Evolutionary conservation across 2,113 vertebrate genomes (phyloP), one percentile per base, ranked within the genome.

Genomic region (Notarius lentiginosus): DNA sequence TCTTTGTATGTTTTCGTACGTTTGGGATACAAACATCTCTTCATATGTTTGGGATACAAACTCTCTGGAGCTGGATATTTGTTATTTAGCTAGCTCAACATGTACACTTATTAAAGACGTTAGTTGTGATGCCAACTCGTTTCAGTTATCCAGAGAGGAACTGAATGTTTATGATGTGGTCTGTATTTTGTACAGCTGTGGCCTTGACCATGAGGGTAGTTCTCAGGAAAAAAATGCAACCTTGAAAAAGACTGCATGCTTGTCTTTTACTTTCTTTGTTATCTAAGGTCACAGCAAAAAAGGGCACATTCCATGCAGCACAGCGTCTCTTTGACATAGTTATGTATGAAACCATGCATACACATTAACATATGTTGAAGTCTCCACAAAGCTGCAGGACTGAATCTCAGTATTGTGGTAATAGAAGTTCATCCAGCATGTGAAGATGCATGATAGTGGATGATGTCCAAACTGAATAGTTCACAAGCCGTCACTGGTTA

Each of bases 231-330:
- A 47, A 73, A 73, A 14, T 30, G 17, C 73, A 65, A 14, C 73
- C 41, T 22, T 85, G 60, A 79, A 79, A 61, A 65, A 84, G 34
- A 51, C 53, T 41, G 61, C 22, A 82, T 30, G 55, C 55, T 47
- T 70, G 76, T 24, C n/a, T 76, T 86, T 17, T 15, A 68, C 51
- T 34, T 27, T 72, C 77, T 73, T 81, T 41, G n/a, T 75, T 75
- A 76, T 75, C 66, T 49, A 22, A 82, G 79, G 65, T 58, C 77
- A 86, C 49, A n/a, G 22, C n/a, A 10, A 15, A 18, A 7, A 14
- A 53, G 65, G 53, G 1, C 79, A 82, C 68, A 82, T 87, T 87
- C 86, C 86, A 68, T 70, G n/a, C 17, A 14, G 65, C 27, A 27
- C 60, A 53, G 41, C 22, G 60, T 34, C 47, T 77, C 15, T 49